Evolutionary conservation across 2,797 vertebrate species (phyloP).

Genomic region (Rhincodon typus): DNA sequence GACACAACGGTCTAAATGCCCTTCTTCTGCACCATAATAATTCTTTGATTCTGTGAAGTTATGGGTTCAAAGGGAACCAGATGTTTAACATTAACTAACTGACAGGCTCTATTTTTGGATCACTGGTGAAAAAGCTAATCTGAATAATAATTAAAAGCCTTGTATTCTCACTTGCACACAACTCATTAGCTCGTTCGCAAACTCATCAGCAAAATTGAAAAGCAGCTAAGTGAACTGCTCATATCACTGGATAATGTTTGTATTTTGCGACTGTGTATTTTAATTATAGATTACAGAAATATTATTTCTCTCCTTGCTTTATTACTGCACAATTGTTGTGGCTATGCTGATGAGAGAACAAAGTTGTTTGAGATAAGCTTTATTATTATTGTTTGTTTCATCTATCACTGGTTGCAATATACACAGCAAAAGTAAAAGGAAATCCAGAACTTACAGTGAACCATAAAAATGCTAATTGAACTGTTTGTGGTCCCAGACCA

Average conservation of each 20-base stretch:
- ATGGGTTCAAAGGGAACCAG: too few species aligned
- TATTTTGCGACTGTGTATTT: constrained; percentile 14
- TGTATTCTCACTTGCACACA: not conserved
- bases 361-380: constrained; percentile 14
- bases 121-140: constrained; percentile 6
- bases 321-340: not conserved
- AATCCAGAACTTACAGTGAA: constrained; percentile 21
- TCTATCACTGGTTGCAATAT: not conserved
- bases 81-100: not conserved
- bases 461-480: constrained; percentile 13
- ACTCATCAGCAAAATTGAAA: not conserved
- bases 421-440: not conserved
- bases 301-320: not conserved
- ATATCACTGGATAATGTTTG: constrained; percentile 21
- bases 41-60: too few species aligned
- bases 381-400: not conserved
- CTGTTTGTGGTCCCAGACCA: constrained; percentile 8
- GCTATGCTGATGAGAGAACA: not conserved
- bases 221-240: constrained; percentile 10
- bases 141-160: constrained; percentile 24
- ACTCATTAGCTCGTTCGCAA: too few species aligned
- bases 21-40: too few species aligned
- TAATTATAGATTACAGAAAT: not conserved
- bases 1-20: too few species aligned
- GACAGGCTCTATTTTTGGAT: not conserved